Conservation (phyloP, 2,888 invertebrate genomes). For the Petrophora chlorosata region DNA sequence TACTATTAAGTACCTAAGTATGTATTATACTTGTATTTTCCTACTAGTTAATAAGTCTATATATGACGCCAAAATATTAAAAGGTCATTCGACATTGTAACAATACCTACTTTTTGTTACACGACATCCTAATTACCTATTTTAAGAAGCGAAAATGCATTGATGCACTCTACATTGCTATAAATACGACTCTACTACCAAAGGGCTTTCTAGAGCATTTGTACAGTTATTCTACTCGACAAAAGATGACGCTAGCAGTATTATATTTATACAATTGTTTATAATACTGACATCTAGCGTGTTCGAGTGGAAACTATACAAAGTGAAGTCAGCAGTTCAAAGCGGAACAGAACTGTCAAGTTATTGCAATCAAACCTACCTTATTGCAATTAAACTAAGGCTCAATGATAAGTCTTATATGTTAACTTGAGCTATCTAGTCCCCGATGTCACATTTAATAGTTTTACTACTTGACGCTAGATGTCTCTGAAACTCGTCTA, state of each 20-base stretch:
- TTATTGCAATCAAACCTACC: too few relatives aligned
- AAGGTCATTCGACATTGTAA: too few relatives aligned
- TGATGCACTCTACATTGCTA: neutral
- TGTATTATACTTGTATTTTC: too few relatives aligned
- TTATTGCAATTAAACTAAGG: too few relatives aligned
- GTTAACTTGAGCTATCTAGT: too few relatives aligned
- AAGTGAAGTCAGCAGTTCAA: neutral
- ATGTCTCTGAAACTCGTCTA: constrained; percentile 47
- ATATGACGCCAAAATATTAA: too few relatives aligned
- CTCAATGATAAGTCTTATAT: too few relatives aligned
- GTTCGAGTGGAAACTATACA: neutral
- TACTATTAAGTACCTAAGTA: too few relatives aligned
- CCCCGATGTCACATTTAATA: neutral
- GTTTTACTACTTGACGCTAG: constrained; percentile 42
- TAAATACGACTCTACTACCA: neutral
- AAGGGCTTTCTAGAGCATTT: neutral
- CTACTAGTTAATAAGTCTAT: too few relatives aligned
- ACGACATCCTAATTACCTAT: too few relatives aligned
- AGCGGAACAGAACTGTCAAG: neutral
- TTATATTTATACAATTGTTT: neutral
- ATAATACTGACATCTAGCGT: constrained; percentile 12
- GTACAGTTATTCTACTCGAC: constrained; percentile 9
- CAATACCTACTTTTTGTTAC: too few relatives aligned
- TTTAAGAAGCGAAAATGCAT: too few relatives aligned
- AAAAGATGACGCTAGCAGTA: constrained; percentile 15